Percentiles rank a stretch among this genome's conserved stretches.
phyloP scores from a whole-genome alignment of 2,113 vertebrate genomes.

The Garra rufa region DNA sequence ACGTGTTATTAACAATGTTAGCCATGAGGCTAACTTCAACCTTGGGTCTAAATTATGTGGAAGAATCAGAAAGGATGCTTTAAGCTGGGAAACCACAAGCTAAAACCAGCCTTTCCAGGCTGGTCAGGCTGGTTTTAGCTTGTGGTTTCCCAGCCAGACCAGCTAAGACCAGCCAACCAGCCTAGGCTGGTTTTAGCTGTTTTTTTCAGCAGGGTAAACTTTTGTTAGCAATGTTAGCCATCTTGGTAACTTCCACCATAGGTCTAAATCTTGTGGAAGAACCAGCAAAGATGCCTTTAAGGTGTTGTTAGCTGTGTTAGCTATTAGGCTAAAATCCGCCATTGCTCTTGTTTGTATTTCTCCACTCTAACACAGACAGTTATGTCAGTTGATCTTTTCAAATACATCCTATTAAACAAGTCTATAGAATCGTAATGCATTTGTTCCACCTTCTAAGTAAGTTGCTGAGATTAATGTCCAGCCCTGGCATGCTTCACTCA shows the following conservation, averaged over 20 bases:
- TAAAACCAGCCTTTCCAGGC: too few relatives aligned
- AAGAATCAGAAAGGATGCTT: background rate
- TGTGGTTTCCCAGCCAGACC: too few relatives aligned
- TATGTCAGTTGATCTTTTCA: background rate
- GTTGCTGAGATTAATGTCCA: background rate
- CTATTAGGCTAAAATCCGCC: background rate
- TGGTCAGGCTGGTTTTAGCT: too few relatives aligned
- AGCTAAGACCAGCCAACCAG: too few relatives aligned
- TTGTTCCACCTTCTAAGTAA: background rate
- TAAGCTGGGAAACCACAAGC: too few relatives aligned
- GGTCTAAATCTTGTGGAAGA: background rate
- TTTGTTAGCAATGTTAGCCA: background rate
- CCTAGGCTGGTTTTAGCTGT: too few relatives aligned
- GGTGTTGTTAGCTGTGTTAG: background rate
- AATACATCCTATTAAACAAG: background rate
- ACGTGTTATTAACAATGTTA: background rate
- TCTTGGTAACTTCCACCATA: background rate
- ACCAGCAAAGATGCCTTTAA: background rate
- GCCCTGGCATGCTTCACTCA: conserved; percentile 3
- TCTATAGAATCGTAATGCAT: background rate
- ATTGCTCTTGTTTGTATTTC: background rate
- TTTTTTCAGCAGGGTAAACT: too few relatives aligned
- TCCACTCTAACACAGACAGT: background rate
- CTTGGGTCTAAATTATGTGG: background rate
- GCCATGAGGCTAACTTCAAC: background rate